Percentiles rank a stretch among this genome's conserved stretches.
Evolutionary conservation across 2,797 vertebrate species (phyloP).

Genomic region (Cyprinella venusta): DNA sequence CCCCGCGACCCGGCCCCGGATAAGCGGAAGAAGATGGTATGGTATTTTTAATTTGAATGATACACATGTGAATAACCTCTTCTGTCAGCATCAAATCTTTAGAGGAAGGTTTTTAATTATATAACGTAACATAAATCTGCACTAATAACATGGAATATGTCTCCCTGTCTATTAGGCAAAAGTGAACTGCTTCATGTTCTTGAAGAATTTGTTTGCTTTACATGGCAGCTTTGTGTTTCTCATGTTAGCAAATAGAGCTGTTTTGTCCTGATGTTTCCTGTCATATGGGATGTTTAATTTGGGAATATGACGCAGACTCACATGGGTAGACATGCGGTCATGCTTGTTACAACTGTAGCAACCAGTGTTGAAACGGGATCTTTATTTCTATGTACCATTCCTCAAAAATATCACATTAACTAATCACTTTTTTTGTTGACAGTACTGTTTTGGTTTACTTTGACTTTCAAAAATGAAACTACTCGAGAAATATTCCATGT

Average conservation of each 20-base stretch:
- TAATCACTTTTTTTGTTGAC: neutral
- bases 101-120: neutral
- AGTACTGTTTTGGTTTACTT: neutral
- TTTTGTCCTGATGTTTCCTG: slow-evolving; percentile 6
- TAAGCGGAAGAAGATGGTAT: no score
- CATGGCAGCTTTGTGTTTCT: neutral
- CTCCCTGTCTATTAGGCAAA: neutral
- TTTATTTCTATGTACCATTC: neutral
- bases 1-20: no score
- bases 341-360: no score
- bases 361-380: neutral
- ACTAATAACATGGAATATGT: neutral
- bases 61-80: neutral
- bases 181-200: neutral
- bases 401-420: neutral
- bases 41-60: neutral
- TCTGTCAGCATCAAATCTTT: neutral
- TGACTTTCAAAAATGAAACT: neutral
- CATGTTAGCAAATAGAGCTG: neutral
- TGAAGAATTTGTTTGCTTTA: neutral
- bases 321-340: neutral
- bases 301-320: slow-evolving; percentile 6
- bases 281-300: slow-evolving; percentile 30
- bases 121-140: neutral
- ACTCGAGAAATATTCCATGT: neutral